A percentile compares a stretch with the other conserved stretches of the same genome.
These are phyloP conservation scores for Sepioteuthis lessoniana DNA, from an alignment of 2,888 invertebrate genomes.

Conservation along the genomic window DNA sequence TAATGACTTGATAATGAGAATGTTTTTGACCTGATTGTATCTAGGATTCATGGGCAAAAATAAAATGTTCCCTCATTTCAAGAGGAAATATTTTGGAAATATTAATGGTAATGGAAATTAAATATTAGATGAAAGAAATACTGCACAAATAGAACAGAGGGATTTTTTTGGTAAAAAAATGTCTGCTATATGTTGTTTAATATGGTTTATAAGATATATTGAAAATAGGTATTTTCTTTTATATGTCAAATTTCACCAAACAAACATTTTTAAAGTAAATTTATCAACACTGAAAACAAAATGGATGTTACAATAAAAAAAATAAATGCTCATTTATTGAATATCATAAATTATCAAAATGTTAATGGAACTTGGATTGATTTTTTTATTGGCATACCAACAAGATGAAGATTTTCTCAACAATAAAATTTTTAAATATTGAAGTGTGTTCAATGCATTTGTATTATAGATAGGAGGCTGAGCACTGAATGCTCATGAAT, in stretches of 20 bases:
- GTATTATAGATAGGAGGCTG: no score
- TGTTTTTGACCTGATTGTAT: neutral
- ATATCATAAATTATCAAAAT: no score
- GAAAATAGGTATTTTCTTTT: no score
- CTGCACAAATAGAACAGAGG: neutral
- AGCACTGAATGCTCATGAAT: no score
- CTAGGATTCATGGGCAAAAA: neutral
- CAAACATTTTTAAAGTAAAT: neutral
- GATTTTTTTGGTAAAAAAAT: no score
- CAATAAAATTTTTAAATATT: no score
- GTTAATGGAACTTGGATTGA: no score
- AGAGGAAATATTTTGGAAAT: neutral
- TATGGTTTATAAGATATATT: neutral
- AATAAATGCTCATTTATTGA: no score
- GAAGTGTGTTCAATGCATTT: no score
- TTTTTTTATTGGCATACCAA: no score
- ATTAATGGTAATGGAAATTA: neutral
- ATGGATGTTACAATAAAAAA: no score
- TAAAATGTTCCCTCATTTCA: neutral
- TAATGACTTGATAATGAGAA: neutral
- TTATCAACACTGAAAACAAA: neutral
- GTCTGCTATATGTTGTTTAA: neutral
- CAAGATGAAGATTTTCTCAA: no score
- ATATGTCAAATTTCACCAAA: neutral
- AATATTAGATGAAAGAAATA: neutral